These are phyloP conservation scores for Fragum whitleyi DNA, from an alignment of 2,888 invertebrate genomes.

Conservation along the genomic window DNA sequence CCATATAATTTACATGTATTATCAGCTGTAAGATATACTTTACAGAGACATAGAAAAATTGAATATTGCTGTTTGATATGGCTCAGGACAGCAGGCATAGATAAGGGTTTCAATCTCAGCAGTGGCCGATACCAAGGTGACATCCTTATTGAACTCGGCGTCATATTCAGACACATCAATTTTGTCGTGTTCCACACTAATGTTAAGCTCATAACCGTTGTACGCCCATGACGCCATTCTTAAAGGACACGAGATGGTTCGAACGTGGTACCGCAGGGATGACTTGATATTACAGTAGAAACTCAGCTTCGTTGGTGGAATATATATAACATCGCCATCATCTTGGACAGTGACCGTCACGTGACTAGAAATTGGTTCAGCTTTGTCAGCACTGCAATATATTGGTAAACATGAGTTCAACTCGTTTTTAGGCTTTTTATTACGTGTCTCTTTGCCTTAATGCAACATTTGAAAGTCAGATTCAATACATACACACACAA, in stretches of 20 bases:
- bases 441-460: no score
- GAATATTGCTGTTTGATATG: background rate
- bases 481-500: no score
- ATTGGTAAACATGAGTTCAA: no score
- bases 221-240: background rate
- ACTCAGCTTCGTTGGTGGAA: background rate
- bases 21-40: no score
- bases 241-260: background rate
- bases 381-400: background rate
- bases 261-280: background rate
- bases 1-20: no score
- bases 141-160: background rate
- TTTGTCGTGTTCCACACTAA: background rate
- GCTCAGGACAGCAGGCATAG: background rate
- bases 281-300: background rate
- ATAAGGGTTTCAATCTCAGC: background rate
- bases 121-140: background rate
- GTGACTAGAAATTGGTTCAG: background rate
- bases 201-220: background rate
- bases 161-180: background rate
- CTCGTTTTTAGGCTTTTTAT: no score
- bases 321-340: background rate
- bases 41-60: background rate
- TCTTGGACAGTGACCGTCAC: background rate
- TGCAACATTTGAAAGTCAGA: no score